Evolutionary conservation across 1,140 invertebrate species (phyloP).

Genomic region (Atta cephalotes): DNA sequence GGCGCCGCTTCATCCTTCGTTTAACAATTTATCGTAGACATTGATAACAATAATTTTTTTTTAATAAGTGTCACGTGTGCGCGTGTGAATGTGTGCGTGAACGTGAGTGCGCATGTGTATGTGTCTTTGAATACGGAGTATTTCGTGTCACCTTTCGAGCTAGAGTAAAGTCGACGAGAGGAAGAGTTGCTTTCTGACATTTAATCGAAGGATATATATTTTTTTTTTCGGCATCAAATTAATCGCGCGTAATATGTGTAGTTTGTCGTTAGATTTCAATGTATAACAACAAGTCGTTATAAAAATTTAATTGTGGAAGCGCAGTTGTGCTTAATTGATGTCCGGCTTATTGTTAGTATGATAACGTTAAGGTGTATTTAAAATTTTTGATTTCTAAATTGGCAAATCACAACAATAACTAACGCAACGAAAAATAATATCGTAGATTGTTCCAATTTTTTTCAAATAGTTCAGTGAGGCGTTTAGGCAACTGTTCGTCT

Average conservation of each 20-base stretch:
- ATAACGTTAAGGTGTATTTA: background rate
- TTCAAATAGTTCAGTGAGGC: background rate
- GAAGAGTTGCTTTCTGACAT: conserved; percentile 47
- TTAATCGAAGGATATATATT: conserved; percentile 19
- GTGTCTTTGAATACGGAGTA: conserved; percentile 38
- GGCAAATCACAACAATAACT: background rate
- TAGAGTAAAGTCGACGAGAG: conserved; percentile 56
- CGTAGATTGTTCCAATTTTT: background rate
- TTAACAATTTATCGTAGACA: conserved; percentile 75
- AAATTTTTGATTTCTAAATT: background rate
- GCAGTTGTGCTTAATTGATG: conserved; percentile 44
- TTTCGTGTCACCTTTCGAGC: conserved; percentile 42
- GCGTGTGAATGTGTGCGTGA: conserved; percentile 18
- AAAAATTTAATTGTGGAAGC: conserved; percentile 56
- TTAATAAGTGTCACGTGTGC: conserved; percentile 23
- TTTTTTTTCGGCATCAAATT: conserved; percentile 29
- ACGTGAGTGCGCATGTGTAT: conserved; percentile 4
- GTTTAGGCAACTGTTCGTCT: background rate
- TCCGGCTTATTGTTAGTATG: background rate
- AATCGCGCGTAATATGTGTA: background rate
- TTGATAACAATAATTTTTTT: conserved; percentile 70
- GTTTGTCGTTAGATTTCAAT: conserved; percentile 33
- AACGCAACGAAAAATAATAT: background rate
- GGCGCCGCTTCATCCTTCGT: conserved; percentile 38
- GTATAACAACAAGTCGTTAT: conserved; percentile 18